Evolutionary conservation across 2,113 vertebrate species (phyloP).

Genomic region (Paramormyrops kingsleyae): DNA sequence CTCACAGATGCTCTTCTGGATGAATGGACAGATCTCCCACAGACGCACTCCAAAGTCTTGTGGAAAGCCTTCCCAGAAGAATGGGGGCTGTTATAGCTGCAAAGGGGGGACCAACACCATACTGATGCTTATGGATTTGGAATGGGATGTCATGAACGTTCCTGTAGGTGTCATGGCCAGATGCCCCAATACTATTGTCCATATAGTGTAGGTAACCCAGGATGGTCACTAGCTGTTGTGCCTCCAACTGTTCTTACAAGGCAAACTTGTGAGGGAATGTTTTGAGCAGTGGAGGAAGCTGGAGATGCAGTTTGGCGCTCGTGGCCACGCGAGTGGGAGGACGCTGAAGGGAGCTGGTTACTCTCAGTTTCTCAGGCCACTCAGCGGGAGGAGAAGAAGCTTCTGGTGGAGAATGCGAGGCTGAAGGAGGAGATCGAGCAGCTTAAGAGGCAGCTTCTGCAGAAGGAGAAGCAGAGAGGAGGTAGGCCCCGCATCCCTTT

Average conservation of each 20-base stretch:
- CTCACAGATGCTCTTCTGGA: background rate
- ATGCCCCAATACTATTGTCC: background rate
- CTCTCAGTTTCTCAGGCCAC: constrained; percentile 79
- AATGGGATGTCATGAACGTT: background rate
- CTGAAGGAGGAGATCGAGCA: constrained; percentile 89
- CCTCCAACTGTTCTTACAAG: background rate
- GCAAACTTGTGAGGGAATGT: background rate
- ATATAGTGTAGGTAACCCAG: background rate
- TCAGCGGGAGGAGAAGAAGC: constrained; percentile 88
- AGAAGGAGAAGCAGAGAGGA: constrained; percentile 84
- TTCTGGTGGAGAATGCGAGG: constrained; percentile 89
- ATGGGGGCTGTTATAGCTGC: background rate
- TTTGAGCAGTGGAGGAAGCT: background rate
- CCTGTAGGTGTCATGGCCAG: background rate
- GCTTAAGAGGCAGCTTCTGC: constrained; percentile 79
- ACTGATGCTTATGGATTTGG: background rate
- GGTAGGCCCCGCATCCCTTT: constrained; percentile 54
- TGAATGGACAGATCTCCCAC: background rate
- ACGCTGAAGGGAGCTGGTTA: constrained; percentile 24
- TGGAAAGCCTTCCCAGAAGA: background rate
- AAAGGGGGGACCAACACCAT: background rate
- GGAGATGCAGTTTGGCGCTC: background rate
- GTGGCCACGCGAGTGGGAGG: background rate
- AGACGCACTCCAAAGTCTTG: background rate
- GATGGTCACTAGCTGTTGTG: background rate